Evolutionary conservation across 2,113 vertebrate species (phyloP), one percentile per base, ranked within the genome.

Genomic region (Clupea harengus): DNA sequence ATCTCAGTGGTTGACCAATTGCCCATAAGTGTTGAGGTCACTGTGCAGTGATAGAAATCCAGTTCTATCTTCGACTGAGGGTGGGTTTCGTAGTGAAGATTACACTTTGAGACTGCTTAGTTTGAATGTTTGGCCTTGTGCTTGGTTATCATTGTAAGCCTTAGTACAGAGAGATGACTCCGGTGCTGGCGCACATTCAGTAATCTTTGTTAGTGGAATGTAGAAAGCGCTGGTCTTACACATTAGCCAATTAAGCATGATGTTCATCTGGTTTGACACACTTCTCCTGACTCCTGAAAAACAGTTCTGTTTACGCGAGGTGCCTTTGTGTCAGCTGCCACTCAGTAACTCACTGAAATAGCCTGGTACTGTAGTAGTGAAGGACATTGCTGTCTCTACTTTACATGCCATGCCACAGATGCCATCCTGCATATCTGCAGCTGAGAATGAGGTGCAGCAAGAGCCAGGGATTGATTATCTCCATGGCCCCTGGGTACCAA

Each of bases 381-480:
- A 78, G 72, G 72, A 78, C 72, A 44, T 39, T 15, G 72, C 32
- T 78, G 72, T 39, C 72, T 85, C 89, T 91, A 81, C 92, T 94
- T 88, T 82, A 91, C 91, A 89, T 92, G 89, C 89, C 92, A 91
- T 92, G 89, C 89, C 92, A 90, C 82, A 90, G 92, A 94, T 94
- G 88, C 89, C 90, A 82, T 84, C 84, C 84, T 44, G 87, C 82
- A 20, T 92, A 91, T 93, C 92, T 92, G 89, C 86, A 81, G 75
- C 52, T 86, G 81, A 60, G 83, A 46, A 20, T 82, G 72, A 88
- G 86, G 89, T 85, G 67, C 81, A 82, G 67, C 87, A 83, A 72
- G 45, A 86, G 57, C 44, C 46, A 45, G 67, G 45, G 72, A 83
- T 67, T 44, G 83, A 91, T 92, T 92, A 93, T 94, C 92, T 92